Base-by-base conservation (phyloP, 2,797 vertebrate species). In the Borostomias antarcticus region DNA sequence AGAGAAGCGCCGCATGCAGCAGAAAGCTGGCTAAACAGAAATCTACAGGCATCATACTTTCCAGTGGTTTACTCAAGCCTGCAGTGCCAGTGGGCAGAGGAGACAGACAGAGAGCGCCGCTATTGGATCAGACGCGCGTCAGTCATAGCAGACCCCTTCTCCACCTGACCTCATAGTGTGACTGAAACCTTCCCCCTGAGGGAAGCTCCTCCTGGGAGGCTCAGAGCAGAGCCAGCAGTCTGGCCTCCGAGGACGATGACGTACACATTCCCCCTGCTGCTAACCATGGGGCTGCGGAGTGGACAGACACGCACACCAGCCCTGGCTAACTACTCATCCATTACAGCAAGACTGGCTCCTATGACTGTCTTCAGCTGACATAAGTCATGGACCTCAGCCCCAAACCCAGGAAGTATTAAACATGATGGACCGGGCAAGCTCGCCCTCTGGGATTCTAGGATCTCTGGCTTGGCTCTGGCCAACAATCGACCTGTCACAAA, bases 251-350 rank as follows among this genome's bases (percentile, higher is more conserved):
- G n/a, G n/a, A n/a, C 15, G 77, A 75, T 85, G 86, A 87, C 81
- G 66, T 83, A 86, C 67, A 78, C 37, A 53, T 86, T 85, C 83
- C 79, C 69, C 74, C 72, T 82, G 79, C 83, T 78, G 64, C 65
- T 69, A 76, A 77, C 66, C 69, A 58, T 25, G 47, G 74, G 63
- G 75, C 65, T 60, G 61, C 62, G 58, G 74, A 29, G 17, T 5
- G 7, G 26, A 51, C 65, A 59, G 48, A 40, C 66, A 64, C 74
- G n/a, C n/a, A 60, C 30, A 28, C 26, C 68, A 60, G 72, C 82
- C 77, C 77, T 47, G 61, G 58, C 72, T 68, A 78, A 32, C 25
- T 13, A 45, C 54, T 45, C 37, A 56, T 32, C 28, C 35, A 57
- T 57, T n/a, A 15, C 59, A 50, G 5, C 45, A 48, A 8, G 66